phyloP scores from a whole-genome alignment of 2,888 invertebrate species.

The Catocala nupta region DNA sequence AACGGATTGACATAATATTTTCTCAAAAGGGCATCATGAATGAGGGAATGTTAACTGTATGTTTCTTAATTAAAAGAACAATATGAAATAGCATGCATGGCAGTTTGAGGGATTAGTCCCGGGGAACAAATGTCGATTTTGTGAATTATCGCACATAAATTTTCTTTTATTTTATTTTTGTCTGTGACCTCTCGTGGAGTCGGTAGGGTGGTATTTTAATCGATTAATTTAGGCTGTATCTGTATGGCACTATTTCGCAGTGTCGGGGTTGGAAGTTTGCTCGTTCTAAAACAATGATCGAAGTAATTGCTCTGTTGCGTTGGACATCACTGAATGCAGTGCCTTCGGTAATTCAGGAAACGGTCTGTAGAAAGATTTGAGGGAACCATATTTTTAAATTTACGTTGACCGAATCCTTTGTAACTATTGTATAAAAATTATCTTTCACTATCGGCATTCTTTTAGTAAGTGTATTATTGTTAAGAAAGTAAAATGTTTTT shows the following conservation, averaged over 20 bases:
- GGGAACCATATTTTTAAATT: conserved; percentile 37
- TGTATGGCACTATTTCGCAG: conserved; percentile 29
- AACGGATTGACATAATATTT: conserved; percentile 31
- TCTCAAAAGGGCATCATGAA: conserved; percentile 38
- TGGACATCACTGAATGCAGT: conserved; percentile 42
- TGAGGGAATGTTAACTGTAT: conserved; percentile 39
- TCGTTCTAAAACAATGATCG: conserved; percentile 31
- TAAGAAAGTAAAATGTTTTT: conserved; percentile 64
- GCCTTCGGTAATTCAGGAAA: conserved; percentile 48
- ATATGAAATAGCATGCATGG: conserved; percentile 28
- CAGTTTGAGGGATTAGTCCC: conserved; percentile 27
- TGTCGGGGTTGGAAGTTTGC: conserved; percentile 14
- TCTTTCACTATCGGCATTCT: conserved; percentile 64
- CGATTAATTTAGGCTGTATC: conserved; percentile 39
- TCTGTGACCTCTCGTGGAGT: conserved; percentile 61
- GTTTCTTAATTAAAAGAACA: conserved; percentile 24
- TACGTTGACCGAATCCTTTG: conserved; percentile 57
- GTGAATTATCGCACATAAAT: conserved; percentile 61
- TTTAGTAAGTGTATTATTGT: conserved; percentile 70
- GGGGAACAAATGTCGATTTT: conserved; percentile 37
- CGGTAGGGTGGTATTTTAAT: conserved; percentile 45
- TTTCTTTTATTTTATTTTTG: conserved; percentile 43
- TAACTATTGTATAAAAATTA: conserved; percentile 56
- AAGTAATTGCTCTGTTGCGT: conserved; percentile 37
- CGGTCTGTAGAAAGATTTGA: conserved; percentile 39